These are phyloP conservation scores for Artibeus jamaicensis DNA, from an alignment of 2,797 vertebrate genomes.

Conservation along the genomic window DNA sequence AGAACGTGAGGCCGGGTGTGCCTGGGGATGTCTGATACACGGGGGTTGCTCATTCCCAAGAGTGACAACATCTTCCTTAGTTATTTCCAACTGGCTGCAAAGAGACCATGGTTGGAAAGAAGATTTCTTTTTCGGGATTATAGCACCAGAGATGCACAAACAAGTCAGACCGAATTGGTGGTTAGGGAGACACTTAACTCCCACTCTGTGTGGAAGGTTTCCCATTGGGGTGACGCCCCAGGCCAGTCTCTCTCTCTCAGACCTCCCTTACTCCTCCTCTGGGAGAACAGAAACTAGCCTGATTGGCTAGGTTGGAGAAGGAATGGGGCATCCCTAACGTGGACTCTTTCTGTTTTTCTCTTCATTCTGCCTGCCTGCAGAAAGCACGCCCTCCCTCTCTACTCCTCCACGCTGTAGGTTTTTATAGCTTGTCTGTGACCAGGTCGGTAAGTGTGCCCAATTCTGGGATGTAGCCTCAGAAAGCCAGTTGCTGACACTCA, in stretches of 20 bases:
- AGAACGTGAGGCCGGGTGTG: background rate
- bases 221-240: rapidly evolving
- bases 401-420: background rate
- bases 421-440: background rate
- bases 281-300: background rate
- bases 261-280: background rate
- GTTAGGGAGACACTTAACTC: background rate
- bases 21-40: background rate
- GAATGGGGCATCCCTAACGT: no score
- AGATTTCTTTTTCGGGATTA: background rate
- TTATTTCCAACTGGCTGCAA: background rate
- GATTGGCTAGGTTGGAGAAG: background rate
- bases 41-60: background rate
- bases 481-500: background rate
- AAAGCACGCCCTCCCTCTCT: background rate
- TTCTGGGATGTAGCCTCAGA: background rate
- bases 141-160: background rate
- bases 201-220: background rate
- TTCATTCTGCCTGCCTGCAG: background rate
- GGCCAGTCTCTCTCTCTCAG: background rate
- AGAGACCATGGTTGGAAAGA: background rate
- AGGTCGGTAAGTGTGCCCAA: background rate
- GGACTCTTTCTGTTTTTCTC: background rate
- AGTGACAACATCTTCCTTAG: background rate
- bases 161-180: background rate